A percentile compares a stretch with the other conserved stretches of the same genome.
Evolutionary conservation across 2,888 invertebrate species (phyloP).

Genomic region (Xanthorhoe designata): DNA sequence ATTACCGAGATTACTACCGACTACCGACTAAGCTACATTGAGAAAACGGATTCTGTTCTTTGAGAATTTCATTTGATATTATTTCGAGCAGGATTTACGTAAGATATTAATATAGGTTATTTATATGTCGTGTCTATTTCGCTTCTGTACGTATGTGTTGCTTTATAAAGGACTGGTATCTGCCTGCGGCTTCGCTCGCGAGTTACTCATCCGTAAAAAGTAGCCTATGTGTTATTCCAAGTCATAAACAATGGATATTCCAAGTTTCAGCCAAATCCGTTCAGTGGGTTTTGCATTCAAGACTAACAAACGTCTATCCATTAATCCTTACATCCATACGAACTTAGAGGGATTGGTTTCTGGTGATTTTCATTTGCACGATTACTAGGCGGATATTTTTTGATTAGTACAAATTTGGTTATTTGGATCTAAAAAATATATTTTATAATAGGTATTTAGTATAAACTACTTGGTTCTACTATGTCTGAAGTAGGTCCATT

Average conservation of each 20-base stretch:
- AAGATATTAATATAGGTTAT: conserved; percentile 18
- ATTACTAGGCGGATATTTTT: too few species aligned
- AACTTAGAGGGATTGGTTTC: too few species aligned
- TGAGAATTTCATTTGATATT: conserved; percentile 26
- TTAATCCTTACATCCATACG: background rate
- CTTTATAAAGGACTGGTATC: background rate
- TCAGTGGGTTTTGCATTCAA: too few species aligned
- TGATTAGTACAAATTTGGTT: too few species aligned
- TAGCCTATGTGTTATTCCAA: too few species aligned
- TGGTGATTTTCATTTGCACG: too few species aligned
- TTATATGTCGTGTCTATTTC: conserved; percentile 9
- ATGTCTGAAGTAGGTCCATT: too few species aligned
- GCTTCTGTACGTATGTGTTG: background rate
- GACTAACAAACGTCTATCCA: too few species aligned
- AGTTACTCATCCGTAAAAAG: background rate
- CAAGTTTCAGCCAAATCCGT: too few species aligned
- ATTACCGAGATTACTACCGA: conserved; percentile 59
- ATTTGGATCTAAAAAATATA: background rate
- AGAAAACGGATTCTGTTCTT: conserved; percentile 34
- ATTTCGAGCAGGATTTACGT: conserved; percentile 25
- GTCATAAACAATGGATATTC: too few species aligned
- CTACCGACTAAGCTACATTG: conserved; percentile 37
- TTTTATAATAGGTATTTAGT: background rate
- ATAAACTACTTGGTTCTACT: too few species aligned
- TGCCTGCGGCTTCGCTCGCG: background rate